Percentiles rank a stretch among this genome's conserved stretches.
Conservation (phyloP, 2,888 invertebrate genomes). For the Octonoba sinensis region DNA sequence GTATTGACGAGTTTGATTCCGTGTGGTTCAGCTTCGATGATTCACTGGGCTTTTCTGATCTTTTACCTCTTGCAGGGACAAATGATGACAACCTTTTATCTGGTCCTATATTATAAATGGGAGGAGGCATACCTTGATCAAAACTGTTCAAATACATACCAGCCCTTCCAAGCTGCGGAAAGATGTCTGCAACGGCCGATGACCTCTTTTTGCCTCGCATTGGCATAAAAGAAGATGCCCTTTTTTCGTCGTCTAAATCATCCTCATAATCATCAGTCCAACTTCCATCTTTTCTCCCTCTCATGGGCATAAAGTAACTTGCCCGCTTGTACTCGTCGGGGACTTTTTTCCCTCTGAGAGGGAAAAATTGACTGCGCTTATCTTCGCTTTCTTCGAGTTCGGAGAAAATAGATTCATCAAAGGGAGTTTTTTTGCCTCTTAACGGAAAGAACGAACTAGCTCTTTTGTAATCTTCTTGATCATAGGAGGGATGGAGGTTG, state of each 20-base stretch:
- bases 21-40: not conserved
- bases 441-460: constrained; percentile 45
- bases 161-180: constrained; percentile 23
- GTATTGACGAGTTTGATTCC: not conserved
- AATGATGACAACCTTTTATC: constrained; percentile 18
- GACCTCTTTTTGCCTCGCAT: constrained; percentile 56
- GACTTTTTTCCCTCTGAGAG: constrained; percentile 48
- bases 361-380: constrained; percentile 27
- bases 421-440: constrained; percentile 33
- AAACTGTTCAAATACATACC: constrained; percentile 39
- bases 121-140: not conserved
- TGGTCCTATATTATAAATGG: constrained; percentile 2
- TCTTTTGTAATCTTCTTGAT: constrained; percentile 27
- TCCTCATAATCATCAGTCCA: constrained; percentile 21
- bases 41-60: not conserved
- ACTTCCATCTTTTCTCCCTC: constrained; percentile 51
- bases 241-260: constrained; percentile 21
- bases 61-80: not conserved
- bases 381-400: constrained; percentile 20
- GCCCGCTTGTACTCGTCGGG: constrained; percentile 34
- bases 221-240: constrained; percentile 60
- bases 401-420: constrained; percentile 2
- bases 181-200: constrained; percentile 3
- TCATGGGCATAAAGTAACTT: constrained; percentile 61
- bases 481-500: not conserved